These are phyloP conservation scores for Patella pellucida DNA, from an alignment of 2,888 invertebrate species.

Conservation along the genomic window DNA sequence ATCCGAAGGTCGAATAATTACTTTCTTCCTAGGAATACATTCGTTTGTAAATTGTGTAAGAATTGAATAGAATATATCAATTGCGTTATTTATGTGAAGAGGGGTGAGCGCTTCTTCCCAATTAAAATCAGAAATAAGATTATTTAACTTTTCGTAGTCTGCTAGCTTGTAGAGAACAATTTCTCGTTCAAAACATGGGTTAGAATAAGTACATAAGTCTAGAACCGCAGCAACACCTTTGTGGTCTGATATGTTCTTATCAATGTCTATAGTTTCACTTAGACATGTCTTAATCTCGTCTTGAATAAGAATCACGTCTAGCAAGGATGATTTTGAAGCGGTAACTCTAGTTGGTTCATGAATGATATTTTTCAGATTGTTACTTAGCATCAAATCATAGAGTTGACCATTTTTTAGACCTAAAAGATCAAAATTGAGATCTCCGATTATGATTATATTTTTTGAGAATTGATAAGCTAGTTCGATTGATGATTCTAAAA, in stretches of 20 bases:
- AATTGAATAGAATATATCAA: not conserved
- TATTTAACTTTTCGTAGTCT: not conserved
- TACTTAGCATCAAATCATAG: not conserved
- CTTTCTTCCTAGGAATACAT: not conserved
- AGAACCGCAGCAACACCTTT: not conserved
- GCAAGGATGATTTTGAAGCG: not conserved
- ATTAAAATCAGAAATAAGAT: not conserved
- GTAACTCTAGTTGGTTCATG: not conserved
- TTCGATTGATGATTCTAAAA: too few relatives aligned
- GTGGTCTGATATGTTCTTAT: not conserved
- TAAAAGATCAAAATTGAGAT: not conserved
- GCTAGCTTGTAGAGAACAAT: not conserved
- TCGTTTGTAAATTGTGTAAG: not conserved
- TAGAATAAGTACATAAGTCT: not conserved
- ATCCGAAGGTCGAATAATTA: not conserved
- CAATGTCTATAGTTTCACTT: not conserved
- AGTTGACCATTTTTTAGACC: not conserved
- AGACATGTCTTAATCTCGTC: not conserved
- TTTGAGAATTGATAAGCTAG: too few relatives aligned
- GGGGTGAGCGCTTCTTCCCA: not conserved
- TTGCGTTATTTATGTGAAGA: not conserved
- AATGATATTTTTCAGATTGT: not conserved
- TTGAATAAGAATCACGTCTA: not conserved
- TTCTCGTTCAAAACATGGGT: not conserved
- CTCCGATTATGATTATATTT: too few relatives aligned